These are phyloP conservation scores for Ormyrus thymus DNA, from an alignment of 2,888 invertebrate species.

Conservation along the genomic window DNA sequence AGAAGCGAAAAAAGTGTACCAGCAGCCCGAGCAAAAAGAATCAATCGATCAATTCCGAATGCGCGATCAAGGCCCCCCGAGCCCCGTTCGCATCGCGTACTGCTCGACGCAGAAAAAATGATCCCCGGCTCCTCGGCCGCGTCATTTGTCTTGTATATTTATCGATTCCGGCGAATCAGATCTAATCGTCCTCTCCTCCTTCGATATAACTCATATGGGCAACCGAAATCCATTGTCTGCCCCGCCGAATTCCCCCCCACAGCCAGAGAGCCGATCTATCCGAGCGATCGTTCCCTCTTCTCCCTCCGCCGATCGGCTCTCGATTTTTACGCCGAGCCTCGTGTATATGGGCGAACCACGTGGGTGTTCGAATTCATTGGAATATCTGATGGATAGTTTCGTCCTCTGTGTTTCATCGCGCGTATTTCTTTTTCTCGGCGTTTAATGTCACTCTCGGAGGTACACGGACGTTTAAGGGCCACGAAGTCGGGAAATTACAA, in stretches of 20 bases:
- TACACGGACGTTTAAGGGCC: no score
- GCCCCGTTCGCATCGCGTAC: background rate
- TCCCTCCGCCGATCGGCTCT: conserved; percentile 10
- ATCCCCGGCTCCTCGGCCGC: conserved; percentile 11
- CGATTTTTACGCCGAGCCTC: conserved; percentile 9
- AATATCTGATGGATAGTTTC: conserved; percentile 45
- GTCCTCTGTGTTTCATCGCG: conserved; percentile 31
- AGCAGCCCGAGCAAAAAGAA: background rate
- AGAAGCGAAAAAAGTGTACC: no score
- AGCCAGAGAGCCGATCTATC: conserved; percentile 1
- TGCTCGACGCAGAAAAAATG: conserved; percentile 30
- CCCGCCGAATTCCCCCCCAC: conserved; percentile 10
- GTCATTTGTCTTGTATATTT: conserved; percentile 47
- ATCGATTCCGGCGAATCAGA: conserved; percentile 46
- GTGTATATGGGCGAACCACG: conserved; percentile 25
- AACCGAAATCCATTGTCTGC: conserved; percentile 37
- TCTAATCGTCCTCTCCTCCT: conserved; percentile 25
- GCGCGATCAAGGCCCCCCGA: background rate
- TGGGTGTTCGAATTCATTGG: conserved; percentile 53
- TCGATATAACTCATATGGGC: conserved; percentile 5
- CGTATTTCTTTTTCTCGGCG: background rate
- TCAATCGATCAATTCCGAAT: conserved; percentile 17
- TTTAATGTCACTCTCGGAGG: conserved; percentile 23
- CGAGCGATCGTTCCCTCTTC: background rate
- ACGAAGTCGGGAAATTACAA: conserved; percentile 39